A percentile compares a stretch with the other conserved stretches of the same genome.
Evolutionary conservation across 2,888 invertebrate species (phyloP).

Genomic region (Leucoptera coffeella): DNA sequence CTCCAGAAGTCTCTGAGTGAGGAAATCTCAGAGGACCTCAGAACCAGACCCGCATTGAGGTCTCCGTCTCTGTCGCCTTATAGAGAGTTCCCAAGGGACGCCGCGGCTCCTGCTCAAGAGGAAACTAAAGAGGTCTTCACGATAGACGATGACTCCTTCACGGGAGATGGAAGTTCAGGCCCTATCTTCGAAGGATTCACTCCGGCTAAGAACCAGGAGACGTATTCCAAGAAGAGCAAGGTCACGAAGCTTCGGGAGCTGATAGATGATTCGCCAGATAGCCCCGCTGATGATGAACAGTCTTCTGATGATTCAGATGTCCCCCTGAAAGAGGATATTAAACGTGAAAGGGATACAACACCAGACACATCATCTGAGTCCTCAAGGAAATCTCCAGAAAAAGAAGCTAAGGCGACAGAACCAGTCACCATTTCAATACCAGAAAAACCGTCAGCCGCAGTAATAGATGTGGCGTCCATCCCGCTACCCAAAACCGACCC

Average conservation of each 20-base stretch:
- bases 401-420: constrained; percentile 15
- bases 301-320: constrained; percentile 43
- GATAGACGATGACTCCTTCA: constrained; percentile 55
- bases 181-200: constrained; percentile 52
- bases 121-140: constrained; percentile 57
- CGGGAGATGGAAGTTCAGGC: constrained; percentile 22
- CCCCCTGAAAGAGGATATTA: constrained; percentile 16
- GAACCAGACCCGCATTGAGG: constrained; percentile 20
- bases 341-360: constrained; percentile 6
- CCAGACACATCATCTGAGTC: too few species aligned
- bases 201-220: constrained; percentile 50
- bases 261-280: constrained; percentile 44
- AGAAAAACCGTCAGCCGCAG: too few species aligned
- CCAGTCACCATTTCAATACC: too few species aligned
- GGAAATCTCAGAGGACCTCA: constrained; percentile 46
- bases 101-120: constrained; percentile 54
- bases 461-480: too few species aligned
- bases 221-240: constrained; percentile 46
- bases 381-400: constrained; percentile 13
- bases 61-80: constrained; percentile 41
- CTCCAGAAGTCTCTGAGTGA: constrained; percentile 44
- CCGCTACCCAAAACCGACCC: too few species aligned
- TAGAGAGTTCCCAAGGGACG: constrained; percentile 45
- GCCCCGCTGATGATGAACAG: constrained; percentile 46
- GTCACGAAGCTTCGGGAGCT: constrained; percentile 32